Percentiles rank a stretch among this genome's conserved stretches.
Conservation (phyloP, 2,888 invertebrate genomes). For the Aquatica leii region DNA sequence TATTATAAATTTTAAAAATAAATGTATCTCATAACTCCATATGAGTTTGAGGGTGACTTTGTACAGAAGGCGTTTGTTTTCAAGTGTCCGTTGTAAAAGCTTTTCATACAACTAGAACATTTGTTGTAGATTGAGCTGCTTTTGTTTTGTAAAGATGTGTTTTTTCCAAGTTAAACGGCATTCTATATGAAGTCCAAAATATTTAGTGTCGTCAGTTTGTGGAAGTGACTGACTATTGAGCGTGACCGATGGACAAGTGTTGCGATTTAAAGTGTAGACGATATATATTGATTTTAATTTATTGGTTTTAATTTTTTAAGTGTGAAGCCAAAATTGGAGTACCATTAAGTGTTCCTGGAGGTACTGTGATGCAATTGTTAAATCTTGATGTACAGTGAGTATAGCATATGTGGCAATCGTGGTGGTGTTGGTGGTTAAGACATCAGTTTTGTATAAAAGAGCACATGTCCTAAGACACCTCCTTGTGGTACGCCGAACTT, state of each 20-base stretch:
- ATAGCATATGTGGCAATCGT: conserved; percentile 33
- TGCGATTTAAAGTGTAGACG: conserved; percentile 16
- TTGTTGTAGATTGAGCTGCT: conserved; percentile 15
- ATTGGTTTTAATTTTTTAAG: conserved; percentile 15
- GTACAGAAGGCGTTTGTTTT: conserved; percentile 17
- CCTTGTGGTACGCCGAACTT: conserved; percentile 36
- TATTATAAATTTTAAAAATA: no score
- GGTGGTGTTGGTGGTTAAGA: no score
- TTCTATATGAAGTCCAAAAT: conserved; percentile 31
- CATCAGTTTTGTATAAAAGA: conserved; percentile 36
- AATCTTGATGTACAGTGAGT: conserved; percentile 24
- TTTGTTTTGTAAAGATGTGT: conserved; percentile 25
- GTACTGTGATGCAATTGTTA: conserved; percentile 28
- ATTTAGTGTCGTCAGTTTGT: conserved; percentile 23
- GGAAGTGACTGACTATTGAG: conserved; percentile 11
- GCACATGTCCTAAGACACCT: conserved; percentile 37
- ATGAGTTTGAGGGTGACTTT: conserved; percentile 16
- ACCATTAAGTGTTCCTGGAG: conserved; percentile 37
- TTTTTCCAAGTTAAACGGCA: conserved; percentile 28
- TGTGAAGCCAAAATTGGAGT: conserved; percentile 25
- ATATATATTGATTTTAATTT: conserved; percentile 39
- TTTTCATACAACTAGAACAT: conserved; percentile 20
- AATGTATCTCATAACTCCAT: background rate
- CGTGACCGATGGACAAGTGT: conserved; percentile 29
- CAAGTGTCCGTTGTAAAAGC: conserved; percentile 7